phyloP scores from a whole-genome alignment of 2,113 vertebrate genomes.

The Penelope pileata region DNA sequence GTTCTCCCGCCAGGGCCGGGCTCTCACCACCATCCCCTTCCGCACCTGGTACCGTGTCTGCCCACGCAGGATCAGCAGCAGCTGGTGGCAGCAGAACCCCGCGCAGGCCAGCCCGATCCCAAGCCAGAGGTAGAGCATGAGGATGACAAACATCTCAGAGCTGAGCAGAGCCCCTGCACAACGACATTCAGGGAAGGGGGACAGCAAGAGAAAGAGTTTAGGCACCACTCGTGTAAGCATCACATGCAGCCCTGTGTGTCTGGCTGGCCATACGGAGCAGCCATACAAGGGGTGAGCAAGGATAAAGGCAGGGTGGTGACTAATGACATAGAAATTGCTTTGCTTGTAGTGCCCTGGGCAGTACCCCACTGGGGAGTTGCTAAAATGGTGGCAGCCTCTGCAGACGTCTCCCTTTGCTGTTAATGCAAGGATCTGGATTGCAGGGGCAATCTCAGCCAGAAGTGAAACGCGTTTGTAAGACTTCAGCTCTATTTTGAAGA shows the following conservation, averaged over 20 bases:
- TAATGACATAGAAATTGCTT: not conserved
- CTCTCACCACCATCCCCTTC: constrained; percentile 81
- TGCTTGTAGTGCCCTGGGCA: not conserved
- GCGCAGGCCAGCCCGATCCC: constrained; percentile 94
- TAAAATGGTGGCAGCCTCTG: not conserved
- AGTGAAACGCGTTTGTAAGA: not conserved
- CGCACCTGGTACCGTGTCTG: constrained; percentile 92
- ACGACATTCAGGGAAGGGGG: not conserved
- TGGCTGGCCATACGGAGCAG: not conserved
- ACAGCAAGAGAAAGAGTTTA: constrained; percentile 24
- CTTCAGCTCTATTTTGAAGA: not conserved
- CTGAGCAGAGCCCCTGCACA: constrained; percentile 88
- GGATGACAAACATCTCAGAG: constrained; percentile 93
- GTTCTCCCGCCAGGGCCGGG: constrained; percentile 88
- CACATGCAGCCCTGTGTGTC: not conserved
- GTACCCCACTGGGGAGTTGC: not conserved
- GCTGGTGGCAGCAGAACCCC: constrained; percentile 96
- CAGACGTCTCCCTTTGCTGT: not conserved
- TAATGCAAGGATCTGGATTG: not conserved
- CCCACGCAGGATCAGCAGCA: constrained; percentile 91
- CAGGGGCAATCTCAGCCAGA: not conserved
- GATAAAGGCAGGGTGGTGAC: not conserved
- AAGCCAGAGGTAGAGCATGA: constrained; percentile 98
- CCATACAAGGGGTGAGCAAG: not conserved
- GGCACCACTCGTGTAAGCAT: not conserved